A percentile compares a stretch with the other conserved stretches of the same genome.
phyloP scores from a whole-genome alignment of 2,113 vertebrate genomes.

The Osmerus eperlanus region DNA sequence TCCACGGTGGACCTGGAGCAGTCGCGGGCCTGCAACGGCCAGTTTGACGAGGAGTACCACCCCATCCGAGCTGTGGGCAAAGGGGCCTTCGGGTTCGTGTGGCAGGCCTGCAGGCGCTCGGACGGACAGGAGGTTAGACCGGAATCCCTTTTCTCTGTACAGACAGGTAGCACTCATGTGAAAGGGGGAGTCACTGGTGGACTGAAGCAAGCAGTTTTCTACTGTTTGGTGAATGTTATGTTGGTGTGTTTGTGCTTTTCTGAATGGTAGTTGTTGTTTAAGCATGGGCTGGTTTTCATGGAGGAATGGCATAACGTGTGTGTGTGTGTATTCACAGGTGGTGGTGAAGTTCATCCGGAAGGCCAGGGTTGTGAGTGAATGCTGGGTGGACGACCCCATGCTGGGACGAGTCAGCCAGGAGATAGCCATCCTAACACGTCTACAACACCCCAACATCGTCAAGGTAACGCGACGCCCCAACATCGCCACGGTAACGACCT shows the following conservation, averaged over 20 bases:
- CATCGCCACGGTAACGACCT: background rate
- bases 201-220: no score
- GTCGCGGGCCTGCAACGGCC: slow-evolving; percentile 82
- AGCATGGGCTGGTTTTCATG: background rate
- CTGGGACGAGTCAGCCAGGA: slow-evolving; percentile 86
- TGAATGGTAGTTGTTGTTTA: background rate
- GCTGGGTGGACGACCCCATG: slow-evolving; percentile 86
- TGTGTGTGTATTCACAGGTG: slow-evolving; percentile 54
- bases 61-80: slow-evolving; percentile 81
- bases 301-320: no score
- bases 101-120: slow-evolving; percentile 76
- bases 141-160: background rate
- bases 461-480: slow-evolving; percentile 66
- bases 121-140: slow-evolving; percentile 77
- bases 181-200: no score
- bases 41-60: slow-evolving; percentile 79
- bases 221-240: no score
- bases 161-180: background rate
- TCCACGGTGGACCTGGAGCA: slow-evolving; percentile 76
- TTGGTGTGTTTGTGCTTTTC: background rate
- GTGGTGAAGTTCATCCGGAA: slow-evolving; percentile 95
- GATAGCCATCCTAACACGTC: slow-evolving; percentile 81
- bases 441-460: slow-evolving; percentile 86
- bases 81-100: slow-evolving; percentile 92
- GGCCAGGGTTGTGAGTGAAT: slow-evolving; percentile 82